Evolutionary conservation across 2,113 vertebrate genomes (phyloP), one percentile per base, ranked within the genome.

Genomic region (Syngnathus typhle): DNA sequence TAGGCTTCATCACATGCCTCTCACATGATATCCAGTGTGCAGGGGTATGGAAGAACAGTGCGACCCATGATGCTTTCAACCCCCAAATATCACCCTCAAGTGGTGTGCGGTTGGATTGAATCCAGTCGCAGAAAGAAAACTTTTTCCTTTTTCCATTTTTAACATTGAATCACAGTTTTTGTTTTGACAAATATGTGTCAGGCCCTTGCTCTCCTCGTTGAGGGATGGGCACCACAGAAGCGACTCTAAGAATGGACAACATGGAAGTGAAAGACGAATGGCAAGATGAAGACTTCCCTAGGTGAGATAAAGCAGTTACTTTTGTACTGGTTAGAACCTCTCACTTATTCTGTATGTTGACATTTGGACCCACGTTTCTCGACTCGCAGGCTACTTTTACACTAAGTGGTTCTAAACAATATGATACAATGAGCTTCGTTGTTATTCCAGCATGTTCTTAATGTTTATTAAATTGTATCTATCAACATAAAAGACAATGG

Each of bases 191-290:
- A 36, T 27, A 46, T 7, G 5, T 7, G 51, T 47, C 32, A 84
- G 80, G 74, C 64, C 72, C 71, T 64, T 60, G 73, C 59, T 27
- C 56, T 69, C 58, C 38, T n/a, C 67, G n/a, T 51, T 71, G 76
- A 78, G 76, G 70, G 78, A 97, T 96, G 95, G 93, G 95, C 39
- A 95, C 93, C 65, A 94, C 93, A 0, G 94, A 96, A 79, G 93
- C 94, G 49, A 94, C 93, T 0, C 78, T 94, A 70, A 76, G 93
- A 69, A 94, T 97, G 94, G 95, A 97, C 41, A 93, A 93, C 0
- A 93, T 96, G 89, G 94, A 96, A 0, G 94, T 94, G 67, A 94
- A 94, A 78, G 95, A 97, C 0, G 94, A 98, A 67, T 96, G 95
- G 94, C 94, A 96, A 63, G 95, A 97, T 0, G 93, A 96, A 47